Base-by-base conservation (phyloP, 2,888 invertebrate genomes). In the Himalopsyche japonica region DNA sequence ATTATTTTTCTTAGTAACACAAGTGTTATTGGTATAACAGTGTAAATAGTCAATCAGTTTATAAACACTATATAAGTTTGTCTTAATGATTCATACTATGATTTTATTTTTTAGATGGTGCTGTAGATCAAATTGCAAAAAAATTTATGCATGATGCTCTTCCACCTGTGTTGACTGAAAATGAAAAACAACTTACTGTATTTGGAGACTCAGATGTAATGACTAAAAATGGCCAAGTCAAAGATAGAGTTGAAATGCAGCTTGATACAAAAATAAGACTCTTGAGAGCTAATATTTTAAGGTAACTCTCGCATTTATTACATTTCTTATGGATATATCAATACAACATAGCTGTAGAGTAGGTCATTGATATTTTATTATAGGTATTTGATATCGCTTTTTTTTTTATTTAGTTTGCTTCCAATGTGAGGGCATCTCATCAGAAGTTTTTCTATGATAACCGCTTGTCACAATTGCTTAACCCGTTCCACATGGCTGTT, bases 61-160 rank as follows among this genome's bases (percentile, higher is more conserved):
- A 15, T 30, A 77, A 8, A 32, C 20, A 32, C 77, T 15, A 43
- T 15, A 1, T 43, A 43, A n/a, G 15, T 15, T 15, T 2, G 43
- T 2, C 2, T 43, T 12, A 15, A 43, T 43, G 3, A 12, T 15
- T 15, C 3, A 15, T 15, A 43, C 43, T 57, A 24, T 47, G 30
- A 0, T 79, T 80, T 43, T 70, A 24, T 70, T 79, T n/a, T 77
- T 80, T 47, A 76, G 97, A 99, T 90, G 93, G 94, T 49, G 97
- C 96, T 20, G 96, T 96, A 2, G 99, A 99, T 90, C 94, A 96
- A 90, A 93, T 98, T 93, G 96, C 96, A 2, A 96, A 95, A 88
- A 94, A 94, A 87, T 97, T 95, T 89, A 95, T 98, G 89, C 95
- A 96, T 88, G 97, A 97, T 90, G 96, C 97, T 4, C 91, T 99